Conservation (phyloP, 2,888 invertebrate species). For the Aleiodes leptofemur region DNA sequence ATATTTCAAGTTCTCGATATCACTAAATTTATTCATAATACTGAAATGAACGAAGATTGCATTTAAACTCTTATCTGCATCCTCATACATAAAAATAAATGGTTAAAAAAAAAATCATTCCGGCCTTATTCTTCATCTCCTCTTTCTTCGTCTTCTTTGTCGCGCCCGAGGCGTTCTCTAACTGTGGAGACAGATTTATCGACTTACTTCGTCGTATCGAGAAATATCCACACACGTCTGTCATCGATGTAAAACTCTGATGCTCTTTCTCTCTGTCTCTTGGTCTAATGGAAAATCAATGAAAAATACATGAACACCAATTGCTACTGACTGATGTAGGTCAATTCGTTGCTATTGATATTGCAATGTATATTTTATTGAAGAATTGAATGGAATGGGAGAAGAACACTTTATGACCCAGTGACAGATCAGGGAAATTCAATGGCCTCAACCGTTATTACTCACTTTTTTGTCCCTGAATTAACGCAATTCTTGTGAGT, state of each 20-base stretch:
- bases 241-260: constrained; percentile 11
- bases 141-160: constrained; percentile 10
- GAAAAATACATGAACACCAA: constrained; percentile 22
- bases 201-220: constrained; percentile 53
- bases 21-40: constrained; percentile 30
- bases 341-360: constrained; percentile 17
- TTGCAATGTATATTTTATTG: neutral
- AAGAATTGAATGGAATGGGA: neutral
- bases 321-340: constrained; percentile 27
- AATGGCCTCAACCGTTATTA: constrained; percentile 32
- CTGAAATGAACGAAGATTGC: constrained; percentile 19
- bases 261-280: constrained; percentile 12
- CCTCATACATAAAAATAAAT: constrained; percentile 21
- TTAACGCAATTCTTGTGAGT: no score
- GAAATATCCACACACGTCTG: constrained; percentile 50
- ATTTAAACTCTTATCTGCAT: constrained; percentile 29
- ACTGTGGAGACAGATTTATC: constrained; percentile 51
- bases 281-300: constrained; percentile 1
- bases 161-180: constrained; percentile 36
- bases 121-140: neutral
- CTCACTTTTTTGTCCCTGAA: neutral
- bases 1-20: constrained; percentile 16
- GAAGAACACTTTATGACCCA: constrained; percentile 33
- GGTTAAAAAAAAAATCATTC: neutral
- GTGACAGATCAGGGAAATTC: constrained; percentile 38